phyloP scores from a whole-genome alignment of 2,888 invertebrate species.

The Dastarcus helophoroides region DNA sequence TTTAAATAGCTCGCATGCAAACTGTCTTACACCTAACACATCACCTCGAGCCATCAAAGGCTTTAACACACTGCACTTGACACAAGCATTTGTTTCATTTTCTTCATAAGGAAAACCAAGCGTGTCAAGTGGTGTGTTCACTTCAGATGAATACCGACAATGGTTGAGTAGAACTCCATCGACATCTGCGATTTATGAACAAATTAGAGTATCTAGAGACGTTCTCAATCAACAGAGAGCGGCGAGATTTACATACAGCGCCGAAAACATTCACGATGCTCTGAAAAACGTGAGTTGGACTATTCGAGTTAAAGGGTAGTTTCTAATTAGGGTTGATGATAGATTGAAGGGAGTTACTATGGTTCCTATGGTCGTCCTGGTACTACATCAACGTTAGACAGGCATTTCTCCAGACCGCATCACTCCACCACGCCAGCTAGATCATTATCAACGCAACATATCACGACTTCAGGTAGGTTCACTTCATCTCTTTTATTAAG shows the following conservation, averaged over 20 bases:
- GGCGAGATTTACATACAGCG: conserved; percentile 76
- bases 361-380: conserved; percentile 55
- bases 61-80: neutral
- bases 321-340: conserved; percentile 11
- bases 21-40: no score
- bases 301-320: conserved; percentile 1
- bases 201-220: conserved; percentile 72
- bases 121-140: conserved; percentile 51
- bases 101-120: conserved; percentile 27
- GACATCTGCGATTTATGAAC: conserved; percentile 86
- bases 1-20: no score
- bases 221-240: conserved; percentile 55
- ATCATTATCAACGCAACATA: conserved; percentile 63
- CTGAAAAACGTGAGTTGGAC: conserved; percentile 60
- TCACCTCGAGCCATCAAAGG: neutral
- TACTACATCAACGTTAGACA: conserved; percentile 55
- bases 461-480: conserved; percentile 41
- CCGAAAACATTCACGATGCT: conserved; percentile 82
- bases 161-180: conserved; percentile 86
- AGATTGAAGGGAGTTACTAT: conserved; percentile 35
- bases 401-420: conserved; percentile 47
- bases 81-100: conserved; percentile 8
- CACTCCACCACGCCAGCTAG: conserved; percentile 57
- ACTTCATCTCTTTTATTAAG: neutral
- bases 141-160: conserved; percentile 85